phyloP scores from a whole-genome alignment of 2,888 invertebrate species.

The Ophion ellenae region DNA sequence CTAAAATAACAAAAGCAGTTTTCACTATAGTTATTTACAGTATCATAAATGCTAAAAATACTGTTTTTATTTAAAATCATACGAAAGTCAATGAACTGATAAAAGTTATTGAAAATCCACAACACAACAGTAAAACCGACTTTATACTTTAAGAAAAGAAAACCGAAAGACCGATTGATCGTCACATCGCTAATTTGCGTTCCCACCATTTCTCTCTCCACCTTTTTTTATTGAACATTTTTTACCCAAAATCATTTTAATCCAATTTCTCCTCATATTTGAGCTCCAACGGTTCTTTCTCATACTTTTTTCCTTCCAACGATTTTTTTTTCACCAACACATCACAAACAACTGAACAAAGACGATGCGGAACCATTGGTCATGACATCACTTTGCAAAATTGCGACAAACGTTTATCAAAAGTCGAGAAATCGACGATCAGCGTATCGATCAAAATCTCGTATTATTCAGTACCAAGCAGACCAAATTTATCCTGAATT shows the following conservation, averaged over 20 bases:
- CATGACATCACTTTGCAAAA: neutral
- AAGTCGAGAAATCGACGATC: neutral
- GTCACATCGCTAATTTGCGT: no score
- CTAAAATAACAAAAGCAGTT: neutral
- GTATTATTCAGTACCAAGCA: neutral
- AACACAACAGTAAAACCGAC: no score
- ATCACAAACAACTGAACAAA: neutral
- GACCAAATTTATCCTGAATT: neutral
- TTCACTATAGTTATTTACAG: neutral
- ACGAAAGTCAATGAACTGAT: no score
- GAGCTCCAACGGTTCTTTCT: neutral
- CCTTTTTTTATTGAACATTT: no score
- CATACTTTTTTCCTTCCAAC: neutral
- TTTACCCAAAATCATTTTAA: no score
- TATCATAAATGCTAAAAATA: neutral
- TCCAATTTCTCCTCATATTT: neutral
- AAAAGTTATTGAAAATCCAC: no score
- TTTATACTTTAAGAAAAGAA: no score
- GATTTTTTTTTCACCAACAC: neutral
- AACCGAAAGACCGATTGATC: no score
- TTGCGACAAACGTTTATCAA: neutral
- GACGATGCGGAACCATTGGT: neutral
- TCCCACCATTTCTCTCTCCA: no score
- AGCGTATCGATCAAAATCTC: neutral
- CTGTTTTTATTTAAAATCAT: neutral